Conservation (phyloP, 2,113 vertebrate genomes). For the Colius striatus region DNA sequence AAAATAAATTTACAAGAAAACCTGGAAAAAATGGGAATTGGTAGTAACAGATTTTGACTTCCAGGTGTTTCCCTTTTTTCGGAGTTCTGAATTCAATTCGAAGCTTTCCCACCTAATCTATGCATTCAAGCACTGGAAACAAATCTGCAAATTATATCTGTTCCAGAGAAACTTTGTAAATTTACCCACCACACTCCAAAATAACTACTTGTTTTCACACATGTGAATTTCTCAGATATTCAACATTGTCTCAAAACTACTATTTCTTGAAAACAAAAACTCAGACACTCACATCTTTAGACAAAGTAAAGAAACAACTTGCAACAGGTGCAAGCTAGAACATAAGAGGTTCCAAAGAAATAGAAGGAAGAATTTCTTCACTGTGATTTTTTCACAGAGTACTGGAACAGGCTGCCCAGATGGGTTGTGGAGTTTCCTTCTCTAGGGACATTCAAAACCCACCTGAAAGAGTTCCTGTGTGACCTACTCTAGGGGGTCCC, state of each 20-base stretch:
- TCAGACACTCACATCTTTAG: not conserved
- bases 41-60: not conserved
- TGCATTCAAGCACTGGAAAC: not conserved
- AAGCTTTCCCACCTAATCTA: not conserved
- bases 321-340: too few species aligned
- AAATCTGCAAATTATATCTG: not conserved
- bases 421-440: too few species aligned
- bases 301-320: not conserved
- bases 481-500: too few species aligned
- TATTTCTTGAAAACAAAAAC: not conserved
- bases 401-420: too few species aligned
- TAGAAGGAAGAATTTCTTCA: too few species aligned
- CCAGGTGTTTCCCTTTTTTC: not conserved
- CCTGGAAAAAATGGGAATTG: not conserved
- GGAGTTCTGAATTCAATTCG: not conserved
- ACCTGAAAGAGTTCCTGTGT: too few species aligned
- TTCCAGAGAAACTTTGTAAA: not conserved
- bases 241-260: not conserved
- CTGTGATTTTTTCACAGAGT: too few species aligned
- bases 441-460: too few species aligned
- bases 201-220: not conserved
- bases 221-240: not conserved
- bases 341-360: too few species aligned
- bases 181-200: not conserved
- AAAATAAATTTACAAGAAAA: not conserved